Evolutionary conservation across 1,140 invertebrate genomes (phyloP).

Genomic region (Drosophila tsacasi): DNA sequence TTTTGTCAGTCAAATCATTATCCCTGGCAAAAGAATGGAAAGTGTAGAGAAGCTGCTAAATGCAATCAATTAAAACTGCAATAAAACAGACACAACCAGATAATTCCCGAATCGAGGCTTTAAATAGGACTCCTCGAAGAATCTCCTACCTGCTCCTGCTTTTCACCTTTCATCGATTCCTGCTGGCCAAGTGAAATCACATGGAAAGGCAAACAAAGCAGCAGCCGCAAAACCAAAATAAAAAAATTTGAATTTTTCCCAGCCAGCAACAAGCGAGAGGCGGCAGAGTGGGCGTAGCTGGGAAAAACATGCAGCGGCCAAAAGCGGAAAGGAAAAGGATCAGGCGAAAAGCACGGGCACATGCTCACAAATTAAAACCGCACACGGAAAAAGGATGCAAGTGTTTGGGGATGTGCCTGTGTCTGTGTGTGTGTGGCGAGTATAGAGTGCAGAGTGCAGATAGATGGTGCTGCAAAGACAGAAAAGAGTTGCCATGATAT

Average conservation of each 20-base stretch:
- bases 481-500: constrained; percentile 75
- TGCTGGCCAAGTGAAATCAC: constrained; percentile 63
- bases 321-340: constrained; percentile 62
- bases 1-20: background rate
- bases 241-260: background rate
- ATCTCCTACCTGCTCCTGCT: background rate
- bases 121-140: background rate
- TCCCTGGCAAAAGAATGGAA: background rate
- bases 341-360: constrained; percentile 46
- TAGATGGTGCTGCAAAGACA: background rate
- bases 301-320: constrained; percentile 37
- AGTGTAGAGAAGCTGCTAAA: constrained; percentile 1
- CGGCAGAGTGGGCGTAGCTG: constrained; percentile 15
- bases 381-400: constrained; percentile 58
- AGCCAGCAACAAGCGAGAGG: constrained; percentile 31
- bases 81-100: constrained; percentile 6
- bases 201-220: constrained; percentile 57
- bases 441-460: background rate
- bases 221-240: constrained; percentile 22
- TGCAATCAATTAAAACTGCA: constrained; percentile 56
- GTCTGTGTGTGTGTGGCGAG: background rate
- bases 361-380: constrained; percentile 74
- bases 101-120: constrained; percentile 3
- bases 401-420: constrained; percentile 16
- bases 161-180: constrained; percentile 54